Conservation (phyloP, 2,113 vertebrate species). For the Acrocephalus kingi region DNA sequence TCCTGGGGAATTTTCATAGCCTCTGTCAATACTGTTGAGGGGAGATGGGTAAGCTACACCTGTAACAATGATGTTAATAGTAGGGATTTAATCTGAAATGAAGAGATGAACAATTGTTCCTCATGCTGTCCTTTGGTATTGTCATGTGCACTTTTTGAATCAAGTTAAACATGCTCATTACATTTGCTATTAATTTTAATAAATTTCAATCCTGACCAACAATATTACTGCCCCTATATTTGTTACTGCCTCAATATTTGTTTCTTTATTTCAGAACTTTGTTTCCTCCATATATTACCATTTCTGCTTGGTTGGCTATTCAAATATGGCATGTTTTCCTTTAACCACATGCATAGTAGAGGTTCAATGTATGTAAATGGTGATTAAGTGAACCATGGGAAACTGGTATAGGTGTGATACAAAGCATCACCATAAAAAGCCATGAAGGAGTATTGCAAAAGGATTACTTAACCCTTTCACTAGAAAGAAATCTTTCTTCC, state of each 20-base stretch:
- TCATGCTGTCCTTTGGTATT: background rate
- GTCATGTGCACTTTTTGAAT: background rate
- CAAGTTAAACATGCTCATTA: background rate
- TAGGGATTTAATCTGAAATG: background rate
- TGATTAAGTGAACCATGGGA: background rate
- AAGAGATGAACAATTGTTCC: background rate
- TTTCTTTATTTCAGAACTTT: background rate
- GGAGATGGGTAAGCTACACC: background rate
- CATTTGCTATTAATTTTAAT: background rate
- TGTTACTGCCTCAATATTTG: background rate
- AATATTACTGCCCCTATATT: background rate
- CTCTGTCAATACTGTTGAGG: background rate
- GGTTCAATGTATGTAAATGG: background rate
- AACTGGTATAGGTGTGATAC: accelerated
- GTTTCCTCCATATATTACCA: background rate
- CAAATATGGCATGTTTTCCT: background rate
- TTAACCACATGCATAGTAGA: background rate
- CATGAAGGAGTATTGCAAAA: background rate
- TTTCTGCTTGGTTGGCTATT: background rate
- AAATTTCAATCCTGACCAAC: background rate
- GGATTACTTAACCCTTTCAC: background rate
- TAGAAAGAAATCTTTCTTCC: background rate
- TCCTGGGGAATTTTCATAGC: background rate
- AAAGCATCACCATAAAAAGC: background rate
- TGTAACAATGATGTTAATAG: background rate